These are phyloP conservation scores for Leptoteleia sp. DNA, from an alignment of 1,140 invertebrate genomes.

Conservation along the genomic window DNA sequence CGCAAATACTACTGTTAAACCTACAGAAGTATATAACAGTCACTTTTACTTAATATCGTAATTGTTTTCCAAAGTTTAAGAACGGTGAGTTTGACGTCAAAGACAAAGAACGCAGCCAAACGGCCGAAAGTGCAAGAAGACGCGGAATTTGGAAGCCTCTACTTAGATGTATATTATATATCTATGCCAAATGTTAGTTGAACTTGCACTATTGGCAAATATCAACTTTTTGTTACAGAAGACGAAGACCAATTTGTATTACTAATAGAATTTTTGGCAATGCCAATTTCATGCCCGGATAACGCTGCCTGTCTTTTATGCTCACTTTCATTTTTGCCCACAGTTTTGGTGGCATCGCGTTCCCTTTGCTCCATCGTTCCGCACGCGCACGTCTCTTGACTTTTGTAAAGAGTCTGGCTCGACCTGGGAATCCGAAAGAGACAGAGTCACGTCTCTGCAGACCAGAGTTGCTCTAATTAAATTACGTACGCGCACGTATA, in stretches of 20 bases:
- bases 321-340: constrained; percentile 61
- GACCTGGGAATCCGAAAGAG: constrained; percentile 57
- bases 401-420: constrained; percentile 57
- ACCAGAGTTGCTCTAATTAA: constrained; percentile 67
- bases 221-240: too few species aligned
- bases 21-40: too few species aligned
- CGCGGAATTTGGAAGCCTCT: too few species aligned
- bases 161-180: too few species aligned
- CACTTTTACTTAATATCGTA: too few species aligned
- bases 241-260: too few species aligned
- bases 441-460: constrained; percentile 67
- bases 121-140: too few species aligned
- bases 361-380: constrained; percentile 31
- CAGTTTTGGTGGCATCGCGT: constrained; percentile 42
- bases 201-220: constrained; percentile 51
- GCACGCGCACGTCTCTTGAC: constrained; percentile 44
- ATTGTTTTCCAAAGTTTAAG: too few species aligned
- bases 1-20: too few species aligned
- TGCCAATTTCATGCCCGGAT: constrained; percentile 39
- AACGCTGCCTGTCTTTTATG: constrained; percentile 50
- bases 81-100: too few species aligned
- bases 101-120: too few species aligned
- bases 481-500: constrained; percentile 68
- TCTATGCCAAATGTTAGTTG: too few species aligned
- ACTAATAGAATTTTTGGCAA: constrained; percentile 30